Evolutionary conservation across 2,797 vertebrate species (phyloP).

Genomic region (Pseudochaenichthys georgianus): DNA sequence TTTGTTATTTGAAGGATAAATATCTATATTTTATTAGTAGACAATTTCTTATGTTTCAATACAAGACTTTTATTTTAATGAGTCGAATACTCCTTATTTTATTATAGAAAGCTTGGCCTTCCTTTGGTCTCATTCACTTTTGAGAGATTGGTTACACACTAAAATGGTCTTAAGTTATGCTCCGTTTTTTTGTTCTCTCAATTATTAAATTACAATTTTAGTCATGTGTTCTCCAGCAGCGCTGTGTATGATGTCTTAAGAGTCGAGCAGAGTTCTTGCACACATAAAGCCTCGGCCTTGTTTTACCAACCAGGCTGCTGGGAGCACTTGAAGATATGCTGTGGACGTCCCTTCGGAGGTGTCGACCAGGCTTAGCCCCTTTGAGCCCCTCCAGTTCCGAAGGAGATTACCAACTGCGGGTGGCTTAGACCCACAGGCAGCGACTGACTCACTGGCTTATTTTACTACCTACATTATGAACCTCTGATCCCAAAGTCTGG

Average conservation of each 20-base stretch:
- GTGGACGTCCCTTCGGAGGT: conserved; percentile 65
- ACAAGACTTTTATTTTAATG: too few relatives aligned
- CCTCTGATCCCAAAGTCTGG: conserved; percentile 25
- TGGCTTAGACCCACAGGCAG: conserved; percentile 72
- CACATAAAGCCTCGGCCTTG: neutral
- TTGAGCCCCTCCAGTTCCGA: conserved; percentile 70
- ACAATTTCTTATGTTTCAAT: too few relatives aligned
- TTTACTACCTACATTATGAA: conserved; percentile 28
- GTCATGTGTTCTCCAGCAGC: neutral
- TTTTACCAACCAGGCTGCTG: conserved; percentile 25
- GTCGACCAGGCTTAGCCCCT: conserved; percentile 77
- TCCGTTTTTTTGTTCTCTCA: neutral
- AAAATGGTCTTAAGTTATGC: neutral
- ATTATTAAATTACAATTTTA: neutral
- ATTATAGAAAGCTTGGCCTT: neutral
- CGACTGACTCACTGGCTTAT: conserved; percentile 29
- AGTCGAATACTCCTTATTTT: too few relatives aligned
- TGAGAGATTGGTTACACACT: neutral
- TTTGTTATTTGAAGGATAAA: neutral
- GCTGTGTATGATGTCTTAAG: neutral
- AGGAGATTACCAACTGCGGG: conserved; percentile 74
- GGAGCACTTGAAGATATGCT: conserved; percentile 43
- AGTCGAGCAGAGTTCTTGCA: conserved; percentile 1
- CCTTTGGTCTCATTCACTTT: neutral
- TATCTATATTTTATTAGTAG: too few relatives aligned